Base-by-base conservation (phyloP, 1,140 invertebrate genomes). In the Harpegnathos saltator region DNA sequence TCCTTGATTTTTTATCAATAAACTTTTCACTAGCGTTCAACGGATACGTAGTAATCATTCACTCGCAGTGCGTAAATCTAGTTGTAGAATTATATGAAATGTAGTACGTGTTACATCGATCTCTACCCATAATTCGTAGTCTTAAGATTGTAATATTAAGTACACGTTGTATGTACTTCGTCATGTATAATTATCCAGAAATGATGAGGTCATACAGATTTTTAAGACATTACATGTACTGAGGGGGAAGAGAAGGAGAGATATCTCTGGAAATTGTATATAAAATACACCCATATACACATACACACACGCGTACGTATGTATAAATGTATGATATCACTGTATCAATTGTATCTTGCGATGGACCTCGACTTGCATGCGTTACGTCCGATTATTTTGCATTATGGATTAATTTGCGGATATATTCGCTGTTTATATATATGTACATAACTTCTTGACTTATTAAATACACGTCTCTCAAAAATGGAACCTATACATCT, bases 361-460 rank as follows among this genome's bases (percentile, higher is more conserved):
- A 68, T n/a, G 33, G 74, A 59, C 61, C 59, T 24, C 38, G 24
- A 58, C 17, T 62, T 59, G 17, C 12, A 24, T 56, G 54, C 29
- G 38, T 58, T 29, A 61, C 19, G 24, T 62, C 38, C 56, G 61
- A 44, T 14, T 72, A 24, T 29, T 65, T 75, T 66, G 26, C 59
- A 29, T 63, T 85, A 88, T n/a, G n/a, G 48, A 61, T 82, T 72
- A 68, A 65, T 74, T 78, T 74, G 12, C 58, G 56, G 68, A 83
- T 65, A 83, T 84, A 73, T 69, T 68, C 84, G 72, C 61, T 69
- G 62, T 91, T 85, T 90, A 82, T 50, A 90, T 91, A 91, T 80
- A 63, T 92, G 90, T 91, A 91, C 78, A 92, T 91, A 91, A 86
- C 81, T 80, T 56, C 82, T 87, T 89, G 84, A 88, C 69, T 91